Evolutionary conservation across 2,113 vertebrate genomes (phyloP), one percentile per base, ranked within the genome.

Genomic region (Hemiprocne comata): DNA sequence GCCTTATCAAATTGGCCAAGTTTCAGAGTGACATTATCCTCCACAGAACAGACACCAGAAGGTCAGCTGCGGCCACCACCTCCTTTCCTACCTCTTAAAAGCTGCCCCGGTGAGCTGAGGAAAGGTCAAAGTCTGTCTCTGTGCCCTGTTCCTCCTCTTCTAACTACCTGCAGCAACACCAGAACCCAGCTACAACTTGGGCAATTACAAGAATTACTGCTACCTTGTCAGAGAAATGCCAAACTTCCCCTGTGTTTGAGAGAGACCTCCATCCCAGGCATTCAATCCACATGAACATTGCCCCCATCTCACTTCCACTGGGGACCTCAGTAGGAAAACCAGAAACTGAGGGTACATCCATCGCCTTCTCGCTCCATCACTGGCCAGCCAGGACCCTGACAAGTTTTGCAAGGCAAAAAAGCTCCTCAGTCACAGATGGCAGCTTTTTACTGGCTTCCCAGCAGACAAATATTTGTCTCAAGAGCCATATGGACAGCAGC

Each of bases 311-410:
- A 8, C 25, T 19, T 46, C 18, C 28, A 24, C 17, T 29, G 6
- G 4, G 31, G 71, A 53, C 6, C 48, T 31, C 40, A 55, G 28
- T 21, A 62, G 62, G n/a, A 53, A 70, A 75, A 74, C 3, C 46
- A 65, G 53, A 17, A 44, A 4, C 4, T 11, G 62, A 48, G 53
- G 42, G 24, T 24, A 26, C 6, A 0, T 23, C 2, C 6, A 0
- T 23, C 2, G 0, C 29, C 53, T 6, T 50, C 78, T 40, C 14
- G 2, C 13, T 44, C 44, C 5, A 1, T 13, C 21, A 2, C 19
- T 23, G 44, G 31, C 14, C n/a, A 31, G 23, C 11, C 29, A 26
- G 57, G n/a, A 73, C 19, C 51, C 33, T 11, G 9, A 12, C 31
- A 34, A 58, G 38, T 38, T 77, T 62, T 33, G 38, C 23, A 57